Evolutionary conservation across 2,797 vertebrate species (phyloP), one percentile per base, ranked within the genome.

Genomic region (Pipistrellus pipistrellus): DNA sequence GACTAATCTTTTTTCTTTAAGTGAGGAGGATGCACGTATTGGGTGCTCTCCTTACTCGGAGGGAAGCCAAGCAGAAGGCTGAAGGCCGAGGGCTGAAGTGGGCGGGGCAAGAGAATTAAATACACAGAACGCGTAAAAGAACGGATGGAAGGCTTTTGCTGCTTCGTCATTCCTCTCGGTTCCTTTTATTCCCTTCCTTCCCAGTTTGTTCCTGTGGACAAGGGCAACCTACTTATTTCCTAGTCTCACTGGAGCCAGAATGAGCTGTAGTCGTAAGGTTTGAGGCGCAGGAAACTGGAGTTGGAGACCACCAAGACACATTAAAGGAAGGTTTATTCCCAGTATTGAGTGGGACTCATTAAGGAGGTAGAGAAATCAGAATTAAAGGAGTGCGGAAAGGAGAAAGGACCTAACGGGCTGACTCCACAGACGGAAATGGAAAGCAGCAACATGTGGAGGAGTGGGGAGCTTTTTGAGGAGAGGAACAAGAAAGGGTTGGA

Each of bases 111-210:
- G 69, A 86, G 93, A 91, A 94, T 11, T 15, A 82, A 66, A 55
- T 81, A 85, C 11, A 81, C 92, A 53, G 86, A 96, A 94, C 75
- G 95, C 84, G 76, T 73, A 57, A 80, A 81, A 95, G 95, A 90
- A 84, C 75, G 12, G 88, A 94, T 35, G 80, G 93, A 90, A 89
- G 92, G 87, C 69, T 87, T 96, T 92, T 91, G 85, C 89, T 85
- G 88, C 89, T 85, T 89, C 95, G 92, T 90, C 94, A 95, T 95
- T 87, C 48, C 78, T 82, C 92, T 92, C 11, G 0, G 12, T 64
- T 91, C 81, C 32, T 77, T 85, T 90, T 83, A 82, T 62, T 77
- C 66, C 41, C 68, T 85, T 84, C 88, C 82, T 94, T 92, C 64
- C 87, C 78, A 69, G 72, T 90, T 68, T 90, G 51, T 85, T 91